Evolutionary conservation across 1,140 invertebrate genomes (phyloP).

Genomic region (Aporrectodea caliginosa): DNA sequence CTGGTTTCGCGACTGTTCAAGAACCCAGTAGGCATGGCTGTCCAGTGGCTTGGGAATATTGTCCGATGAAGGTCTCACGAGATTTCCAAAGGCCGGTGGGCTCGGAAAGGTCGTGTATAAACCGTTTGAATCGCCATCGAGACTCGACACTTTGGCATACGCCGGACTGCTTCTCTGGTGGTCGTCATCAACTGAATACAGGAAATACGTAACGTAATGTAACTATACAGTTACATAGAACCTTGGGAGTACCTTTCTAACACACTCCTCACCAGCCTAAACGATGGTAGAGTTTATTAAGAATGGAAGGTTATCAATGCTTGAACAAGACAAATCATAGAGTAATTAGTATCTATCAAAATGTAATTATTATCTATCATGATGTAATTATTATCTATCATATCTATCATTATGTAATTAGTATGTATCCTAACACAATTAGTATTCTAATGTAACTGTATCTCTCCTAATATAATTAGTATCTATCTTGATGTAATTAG

Average conservation of each 20-base stretch:
- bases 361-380: neutral
- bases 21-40: neutral
- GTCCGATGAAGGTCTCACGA: too few relatives aligned
- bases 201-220: too few relatives aligned
- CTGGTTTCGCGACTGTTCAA: neutral
- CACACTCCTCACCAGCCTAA: too few relatives aligned
- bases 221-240: neutral
- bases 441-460: too few relatives aligned
- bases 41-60: neutral
- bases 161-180: neutral
- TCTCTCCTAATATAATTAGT: neutral
- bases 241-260: too few relatives aligned
- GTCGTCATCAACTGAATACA: neutral
- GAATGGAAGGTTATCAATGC: neutral
- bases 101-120: neutral
- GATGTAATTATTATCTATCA: too few relatives aligned
- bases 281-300: neutral
- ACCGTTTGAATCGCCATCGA: neutral
- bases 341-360: neutral
- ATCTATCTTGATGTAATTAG: neutral
- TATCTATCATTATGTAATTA: neutral
- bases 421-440: too few relatives aligned
- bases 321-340: neutral
- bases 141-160: neutral
- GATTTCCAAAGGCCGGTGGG: neutral